These are phyloP conservation scores for Nasonia vitripennis DNA, from an alignment of 1,140 invertebrate species.

Conservation along the genomic window DNA sequence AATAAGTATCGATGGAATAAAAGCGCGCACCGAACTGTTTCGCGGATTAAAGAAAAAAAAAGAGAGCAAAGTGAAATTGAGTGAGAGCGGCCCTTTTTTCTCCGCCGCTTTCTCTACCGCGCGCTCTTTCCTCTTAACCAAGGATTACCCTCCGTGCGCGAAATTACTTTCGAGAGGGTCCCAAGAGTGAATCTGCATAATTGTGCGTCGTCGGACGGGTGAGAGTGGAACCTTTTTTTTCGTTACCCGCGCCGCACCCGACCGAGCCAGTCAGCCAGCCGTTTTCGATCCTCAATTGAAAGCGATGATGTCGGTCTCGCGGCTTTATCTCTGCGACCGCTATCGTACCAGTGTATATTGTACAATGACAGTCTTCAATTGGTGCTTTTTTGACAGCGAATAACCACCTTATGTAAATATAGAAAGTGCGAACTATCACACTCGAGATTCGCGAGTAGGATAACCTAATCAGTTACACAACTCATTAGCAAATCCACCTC, in stretches of 20 bases:
- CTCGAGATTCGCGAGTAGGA: too few relatives aligned
- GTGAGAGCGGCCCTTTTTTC: background rate
- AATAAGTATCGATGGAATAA: constrained; percentile 16
- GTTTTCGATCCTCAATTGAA: constrained; percentile 17
- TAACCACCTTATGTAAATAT: too few relatives aligned
- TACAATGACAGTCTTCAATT: too few relatives aligned
- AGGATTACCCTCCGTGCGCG: background rate
- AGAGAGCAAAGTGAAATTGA: background rate
- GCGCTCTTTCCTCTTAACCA: background rate
- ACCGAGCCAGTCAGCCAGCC: background rate
- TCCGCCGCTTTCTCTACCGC: background rate
- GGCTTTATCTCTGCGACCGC: background rate
- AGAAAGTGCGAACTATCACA: too few relatives aligned
- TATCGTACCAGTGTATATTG: background rate
- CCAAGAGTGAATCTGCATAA: constrained; percentile 17
- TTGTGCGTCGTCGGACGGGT: constrained; percentile 9
- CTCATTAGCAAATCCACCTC: background rate
- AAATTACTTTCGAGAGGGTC: constrained; percentile 34
- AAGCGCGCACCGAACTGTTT: background rate
- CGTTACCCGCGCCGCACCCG: too few relatives aligned
- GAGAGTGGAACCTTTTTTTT: background rate
- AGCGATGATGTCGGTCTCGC: background rate
- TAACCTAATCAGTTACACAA: background rate
- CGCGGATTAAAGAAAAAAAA: background rate
- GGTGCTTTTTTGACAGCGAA: too few relatives aligned